Conservation (phyloP, 2,113 vertebrate species). For the Crotalus horridus region DNA sequence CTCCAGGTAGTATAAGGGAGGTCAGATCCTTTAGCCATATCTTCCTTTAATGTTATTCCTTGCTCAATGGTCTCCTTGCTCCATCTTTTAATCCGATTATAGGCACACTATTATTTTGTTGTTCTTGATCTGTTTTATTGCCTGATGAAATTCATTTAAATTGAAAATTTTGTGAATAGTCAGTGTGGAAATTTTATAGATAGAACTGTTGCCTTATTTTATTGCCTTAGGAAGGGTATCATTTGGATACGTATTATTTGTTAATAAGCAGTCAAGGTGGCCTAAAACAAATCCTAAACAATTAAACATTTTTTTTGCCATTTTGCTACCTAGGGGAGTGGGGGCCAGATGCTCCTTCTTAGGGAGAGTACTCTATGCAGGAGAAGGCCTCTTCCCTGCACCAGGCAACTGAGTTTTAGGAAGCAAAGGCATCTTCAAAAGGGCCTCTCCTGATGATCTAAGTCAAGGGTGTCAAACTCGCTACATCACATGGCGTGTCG, state of each 20-base stretch:
- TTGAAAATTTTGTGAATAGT: background rate
- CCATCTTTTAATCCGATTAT: background rate
- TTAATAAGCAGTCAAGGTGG: too few relatives aligned
- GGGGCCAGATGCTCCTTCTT: background rate
- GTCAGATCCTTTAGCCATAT: background rate
- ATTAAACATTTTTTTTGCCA: background rate
- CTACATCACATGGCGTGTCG: too few relatives aligned
- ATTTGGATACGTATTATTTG: too few relatives aligned
- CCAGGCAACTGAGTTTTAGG: background rate
- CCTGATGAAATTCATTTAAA: conserved; percentile 17
- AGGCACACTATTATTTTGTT: background rate
- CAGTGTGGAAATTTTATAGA: background rate
- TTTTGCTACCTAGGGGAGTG: background rate
- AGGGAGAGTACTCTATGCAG: background rate
- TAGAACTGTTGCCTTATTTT: background rate
- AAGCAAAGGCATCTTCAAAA: background rate
- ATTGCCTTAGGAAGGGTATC: too few relatives aligned
- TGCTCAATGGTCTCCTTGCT: background rate
- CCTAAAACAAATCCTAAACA: too few relatives aligned
- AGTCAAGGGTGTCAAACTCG: background rate
- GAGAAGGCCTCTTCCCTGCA: background rate
- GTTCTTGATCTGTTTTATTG: background rate
- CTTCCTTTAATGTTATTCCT: background rate
- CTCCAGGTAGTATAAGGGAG: background rate
- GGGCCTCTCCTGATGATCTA: background rate